These are phyloP conservation scores for Podiceps cristatus DNA, from an alignment of 2,113 vertebrate genomes.

Conservation along the genomic window DNA sequence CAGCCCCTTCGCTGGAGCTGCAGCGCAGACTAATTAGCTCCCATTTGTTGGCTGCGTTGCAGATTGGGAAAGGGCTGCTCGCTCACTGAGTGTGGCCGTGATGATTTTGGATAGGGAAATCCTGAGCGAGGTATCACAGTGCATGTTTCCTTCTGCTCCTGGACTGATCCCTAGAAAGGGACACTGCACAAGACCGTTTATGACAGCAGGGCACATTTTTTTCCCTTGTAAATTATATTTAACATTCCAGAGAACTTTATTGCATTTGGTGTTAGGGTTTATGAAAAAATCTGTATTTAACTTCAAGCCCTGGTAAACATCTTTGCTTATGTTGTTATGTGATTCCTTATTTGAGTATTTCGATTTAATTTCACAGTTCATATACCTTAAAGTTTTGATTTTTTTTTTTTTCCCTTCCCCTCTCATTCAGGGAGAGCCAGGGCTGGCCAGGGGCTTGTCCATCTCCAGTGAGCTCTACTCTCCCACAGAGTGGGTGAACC, in stretches of 20 bases:
- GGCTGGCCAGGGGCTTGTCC: background rate
- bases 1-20: background rate
- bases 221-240: conserved; percentile 79
- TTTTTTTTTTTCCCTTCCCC: conserved; percentile 31
- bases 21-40: conserved; percentile 12
- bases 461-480: background rate
- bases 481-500: background rate
- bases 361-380: conserved; percentile 86
- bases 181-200: background rate
- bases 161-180: background rate
- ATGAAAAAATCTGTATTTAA: conserved; percentile 86
- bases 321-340: conserved; percentile 81
- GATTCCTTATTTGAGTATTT: conserved; percentile 83
- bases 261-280: conserved; percentile 77
- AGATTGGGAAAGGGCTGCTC: background rate
- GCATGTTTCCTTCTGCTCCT: background rate
- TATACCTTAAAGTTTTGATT: conserved; percentile 83
- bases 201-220: conserved; percentile 48
- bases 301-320: conserved; percentile 86
- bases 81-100: fast-evolving
- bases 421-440: conserved; percentile 27
- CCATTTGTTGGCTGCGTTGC: background rate
- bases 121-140: background rate
- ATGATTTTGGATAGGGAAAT: conserved; percentile 5
- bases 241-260: conserved; percentile 81